Evolutionary conservation across 2,113 vertebrate genomes (phyloP), one percentile per base, ranked within the genome.

Genomic region (Cephalopholis sonnerati): DNA sequence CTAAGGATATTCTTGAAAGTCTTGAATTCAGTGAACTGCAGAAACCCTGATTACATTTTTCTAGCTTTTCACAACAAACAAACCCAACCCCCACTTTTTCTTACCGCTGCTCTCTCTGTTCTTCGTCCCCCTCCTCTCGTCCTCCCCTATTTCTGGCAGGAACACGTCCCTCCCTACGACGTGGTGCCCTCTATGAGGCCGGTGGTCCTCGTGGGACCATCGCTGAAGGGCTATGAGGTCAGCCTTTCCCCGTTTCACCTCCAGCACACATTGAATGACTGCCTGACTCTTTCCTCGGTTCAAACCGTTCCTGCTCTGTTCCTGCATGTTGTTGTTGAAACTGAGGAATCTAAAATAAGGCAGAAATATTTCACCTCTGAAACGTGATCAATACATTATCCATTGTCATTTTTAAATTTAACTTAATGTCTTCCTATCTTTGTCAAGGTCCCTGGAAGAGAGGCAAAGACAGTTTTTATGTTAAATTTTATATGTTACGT

Each of bases 181-280:
- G 98, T 99, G 91, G 98, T 99, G 55, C 98, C 98, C 79, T 99
- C 98, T 86, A 99, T 99, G 98, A 94, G 98, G 91, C 98, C 98
- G 1, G 97, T 99, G 94, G 97, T 99, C 89, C 96, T 99, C 90
- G 97, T 99, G 92, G 98, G 98, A 48, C 98, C 98, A 44, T 99
- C 98, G 0, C 93, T 98, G 90, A 99, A 99, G 95, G 98, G 98
- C 91, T 99, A 99, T 0, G 98, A 99, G 97, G 98, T 98, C 89
- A 94, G 95, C 29, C 13, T 91, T 67, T 65, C 71, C 67, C 36
- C 12, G 25, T 75, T 78, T 79, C 84, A 69, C 85, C 88, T 88
- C 68, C 74, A 75, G 32, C 36, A 61, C 27, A 58, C 16, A 51
- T 18, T 79, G 39, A 87, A 68, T 1, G 0, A 59, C 64, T 76